Evolutionary conservation across 2,888 invertebrate species (phyloP).

Genomic region (Galeopsomyia nigrocyanea): DNA sequence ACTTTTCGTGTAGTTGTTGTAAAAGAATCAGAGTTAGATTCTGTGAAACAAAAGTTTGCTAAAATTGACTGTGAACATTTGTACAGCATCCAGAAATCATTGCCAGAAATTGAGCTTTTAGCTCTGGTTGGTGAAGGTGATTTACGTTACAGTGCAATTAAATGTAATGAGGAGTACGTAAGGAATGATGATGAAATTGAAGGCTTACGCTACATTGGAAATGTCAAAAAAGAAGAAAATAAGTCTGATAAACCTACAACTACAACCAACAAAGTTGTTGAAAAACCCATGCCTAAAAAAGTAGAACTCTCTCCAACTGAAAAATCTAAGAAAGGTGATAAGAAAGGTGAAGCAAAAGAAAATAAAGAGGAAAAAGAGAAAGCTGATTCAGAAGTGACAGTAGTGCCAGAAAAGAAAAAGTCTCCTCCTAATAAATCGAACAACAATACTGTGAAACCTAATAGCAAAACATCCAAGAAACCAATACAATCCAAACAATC

Average conservation of each 20-base stretch:
- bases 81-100: conserved; percentile 67
- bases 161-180: conserved; percentile 51
- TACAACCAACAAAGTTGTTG: conserved; percentile 20
- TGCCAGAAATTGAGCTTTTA: conserved; percentile 59
- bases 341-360: conserved; percentile 35
- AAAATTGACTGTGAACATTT: conserved; percentile 66
- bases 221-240: conserved; percentile 26
- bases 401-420: conserved; percentile 44
- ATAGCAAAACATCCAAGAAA: conserved; percentile 52
- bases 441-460: conserved; percentile 45
- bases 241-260: conserved; percentile 24
- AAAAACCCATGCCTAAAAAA: conserved; percentile 26
- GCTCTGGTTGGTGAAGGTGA: conserved; percentile 58
- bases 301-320: conserved; percentile 34
- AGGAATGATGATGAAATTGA: conserved; percentile 43
- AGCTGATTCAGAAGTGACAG: conserved; percentile 15
- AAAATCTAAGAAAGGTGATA: conserved; percentile 6
- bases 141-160: conserved; percentile 60
- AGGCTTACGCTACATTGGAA: conserved; percentile 39
- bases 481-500: conserved; percentile 53
- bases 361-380: conserved; percentile 34
- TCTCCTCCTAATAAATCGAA: conserved; percentile 26
- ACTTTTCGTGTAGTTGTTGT: conserved; percentile 65
- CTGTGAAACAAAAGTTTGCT: conserved; percentile 60
- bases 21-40: conserved; percentile 58